Evolutionary conservation across 1,140 invertebrate species (phyloP).

Genomic region (Steinernema feltiae): DNA sequence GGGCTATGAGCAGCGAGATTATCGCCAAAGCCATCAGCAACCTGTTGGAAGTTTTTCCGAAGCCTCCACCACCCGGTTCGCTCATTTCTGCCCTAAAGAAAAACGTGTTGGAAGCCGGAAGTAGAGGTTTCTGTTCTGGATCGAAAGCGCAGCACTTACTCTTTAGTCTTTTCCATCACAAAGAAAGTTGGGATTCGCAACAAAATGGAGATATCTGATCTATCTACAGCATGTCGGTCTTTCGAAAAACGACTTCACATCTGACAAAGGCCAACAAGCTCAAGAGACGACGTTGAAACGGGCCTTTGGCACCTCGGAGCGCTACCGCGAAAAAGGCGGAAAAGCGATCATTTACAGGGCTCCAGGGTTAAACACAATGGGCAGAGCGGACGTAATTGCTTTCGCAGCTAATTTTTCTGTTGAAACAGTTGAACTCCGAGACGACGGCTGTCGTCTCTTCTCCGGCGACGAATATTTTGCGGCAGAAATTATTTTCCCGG

Average conservation of each 20-base stretch:
- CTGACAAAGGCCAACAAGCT: neutral
- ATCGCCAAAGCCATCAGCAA: conserved; percentile 10
- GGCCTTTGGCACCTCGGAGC: neutral
- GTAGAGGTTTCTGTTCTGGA: neutral
- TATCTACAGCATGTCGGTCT: neutral
- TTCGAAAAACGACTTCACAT: neutral
- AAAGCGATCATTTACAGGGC: neutral
- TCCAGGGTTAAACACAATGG: neutral
- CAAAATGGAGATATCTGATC: neutral
- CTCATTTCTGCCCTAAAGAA: conserved; percentile 1
- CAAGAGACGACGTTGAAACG: neutral
- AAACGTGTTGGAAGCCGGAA: neutral
- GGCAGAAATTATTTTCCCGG: conserved; percentile 11
- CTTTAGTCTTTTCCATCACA: neutral
- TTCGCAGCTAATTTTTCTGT: neutral
- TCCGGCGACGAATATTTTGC: conserved; percentile 3
- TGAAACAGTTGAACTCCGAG: conserved; percentile 6
- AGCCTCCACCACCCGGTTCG: neutral
- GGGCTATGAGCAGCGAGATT: conserved; percentile 31
- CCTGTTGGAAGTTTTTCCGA: neutral
- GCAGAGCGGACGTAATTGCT: neutral
- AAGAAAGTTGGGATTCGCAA: neutral
- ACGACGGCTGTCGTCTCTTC: neutral
- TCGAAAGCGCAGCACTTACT: neutral
- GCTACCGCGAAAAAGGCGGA: neutral